phyloP scores from a whole-genome alignment of 2,113 vertebrate species.

The Nansenia antarctica region DNA sequence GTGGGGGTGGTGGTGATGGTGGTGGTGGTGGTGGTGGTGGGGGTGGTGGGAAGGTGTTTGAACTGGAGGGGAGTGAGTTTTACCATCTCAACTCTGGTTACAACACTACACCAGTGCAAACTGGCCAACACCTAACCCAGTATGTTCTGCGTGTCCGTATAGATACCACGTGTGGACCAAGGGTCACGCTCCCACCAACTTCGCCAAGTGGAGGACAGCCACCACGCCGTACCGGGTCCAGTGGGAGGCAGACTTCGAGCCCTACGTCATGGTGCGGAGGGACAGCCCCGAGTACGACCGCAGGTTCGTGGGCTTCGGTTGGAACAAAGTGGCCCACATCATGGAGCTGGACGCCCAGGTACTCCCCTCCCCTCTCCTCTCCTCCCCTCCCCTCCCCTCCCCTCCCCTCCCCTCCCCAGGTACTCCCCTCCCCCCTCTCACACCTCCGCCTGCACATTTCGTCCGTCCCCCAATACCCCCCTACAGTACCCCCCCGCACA shows the following conservation, averaged over 20 bases:
- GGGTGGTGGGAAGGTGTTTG: too few species aligned
- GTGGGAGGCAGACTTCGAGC: constrained; percentile 98
- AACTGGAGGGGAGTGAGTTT: too few species aligned
- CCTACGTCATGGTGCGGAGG: constrained; percentile 92
- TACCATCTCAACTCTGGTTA: too few species aligned
- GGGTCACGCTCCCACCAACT: constrained; percentile 97
- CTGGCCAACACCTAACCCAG: too few species aligned
- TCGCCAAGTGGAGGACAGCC: constrained; percentile 97
- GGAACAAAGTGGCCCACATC: constrained; percentile 99
- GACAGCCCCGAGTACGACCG: constrained; percentile 96
- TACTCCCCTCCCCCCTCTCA: neutral
- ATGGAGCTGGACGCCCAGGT: constrained; percentile 99
- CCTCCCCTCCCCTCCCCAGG: neutral
- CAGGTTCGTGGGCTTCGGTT: constrained; percentile 96
- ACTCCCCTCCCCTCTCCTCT: constrained; percentile 17
- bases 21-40: too few species aligned
- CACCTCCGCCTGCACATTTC: neutral
- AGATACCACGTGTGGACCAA: constrained; percentile 99
- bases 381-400: neutral
- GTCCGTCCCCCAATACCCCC: too few species aligned
- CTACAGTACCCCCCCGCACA: neutral
- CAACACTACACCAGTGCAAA: too few species aligned
- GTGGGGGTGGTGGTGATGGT: too few species aligned
- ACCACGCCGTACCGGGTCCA: constrained; percentile 95
- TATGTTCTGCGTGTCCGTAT: neutral